These are phyloP conservation scores for Ashinkailepas kermadecensis DNA, from an alignment of 2,888 invertebrate genomes.

Conservation along the genomic window DNA sequence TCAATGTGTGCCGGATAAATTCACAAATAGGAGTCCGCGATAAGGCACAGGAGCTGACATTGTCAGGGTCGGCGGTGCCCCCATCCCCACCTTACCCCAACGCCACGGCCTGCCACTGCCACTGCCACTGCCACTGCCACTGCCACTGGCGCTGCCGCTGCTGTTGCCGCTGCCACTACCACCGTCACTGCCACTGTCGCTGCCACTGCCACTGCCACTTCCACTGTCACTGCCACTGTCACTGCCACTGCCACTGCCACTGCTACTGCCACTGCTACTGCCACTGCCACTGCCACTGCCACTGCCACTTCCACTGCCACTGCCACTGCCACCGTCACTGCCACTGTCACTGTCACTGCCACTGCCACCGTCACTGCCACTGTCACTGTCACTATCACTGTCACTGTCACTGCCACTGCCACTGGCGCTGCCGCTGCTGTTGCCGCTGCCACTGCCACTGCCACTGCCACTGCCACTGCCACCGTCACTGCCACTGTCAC, in stretches of 20 bases:
- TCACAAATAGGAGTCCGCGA: too few species aligned
- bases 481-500: background rate
- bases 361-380: background rate
- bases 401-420: background rate
- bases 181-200: background rate
- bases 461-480: background rate
- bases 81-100: too few species aligned
- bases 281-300: background rate
- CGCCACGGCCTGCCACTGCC: too few species aligned
- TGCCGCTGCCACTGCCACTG: background rate
- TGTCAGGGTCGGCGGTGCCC: too few species aligned
- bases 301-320: background rate
- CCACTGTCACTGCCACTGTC: background rate
- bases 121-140: background rate
- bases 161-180: background rate
- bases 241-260: background rate
- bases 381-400: background rate
- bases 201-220: background rate
- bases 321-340: background rate
- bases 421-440: background rate
- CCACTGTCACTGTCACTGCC: conserved; percentile 5
- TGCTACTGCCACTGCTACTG: background rate
- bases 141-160: background rate
- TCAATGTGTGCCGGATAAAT: too few species aligned
- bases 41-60: too few species aligned